Base-by-base conservation (phyloP, 2,888 invertebrate genomes). In the Lycocerus yunnanus region DNA sequence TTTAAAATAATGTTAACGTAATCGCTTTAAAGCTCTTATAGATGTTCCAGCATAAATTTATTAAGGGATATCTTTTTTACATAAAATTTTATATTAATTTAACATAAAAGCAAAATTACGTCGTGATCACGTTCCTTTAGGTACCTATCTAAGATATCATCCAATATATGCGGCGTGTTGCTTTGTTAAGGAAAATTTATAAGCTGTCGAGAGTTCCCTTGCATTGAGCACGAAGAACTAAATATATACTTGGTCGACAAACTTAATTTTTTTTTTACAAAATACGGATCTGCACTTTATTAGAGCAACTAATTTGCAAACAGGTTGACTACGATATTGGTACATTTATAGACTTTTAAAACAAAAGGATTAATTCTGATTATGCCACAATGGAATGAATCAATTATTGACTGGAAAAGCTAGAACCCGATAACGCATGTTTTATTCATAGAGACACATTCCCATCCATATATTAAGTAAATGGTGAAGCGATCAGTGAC, bases 401-500 rank as follows among this genome's bases (percentile, higher is more conserved):
- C 76, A 76, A 76, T 76, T 76, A 76, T 76, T 76, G 76, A 76
- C 69, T 76, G 59, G 58, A 76, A 70, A 43, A 69, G 70, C 70
- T 73, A 73, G 76, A 68, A 68, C 66, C 69, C 71, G 73, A 73
- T 73, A 76, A 73, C 69, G 77, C 78, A 83, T 83, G 82, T 82
- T 81, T 83, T 83, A 84, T 84, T 84, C 83, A 84, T 83, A 80
- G 80, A 82, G 82, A 81, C 83, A 81, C 82, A 83, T 82, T 82
- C 83, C 79, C 83, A 72, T 72, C 82, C 83, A 83, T 82, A 83
- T 83, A 82, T 83, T 83, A 83, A 80, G 81, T 81, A 83, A 83
- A 83, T 84, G 81, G 82, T 80, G 80, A 82, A 82, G 82, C 82
- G 82, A 82, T 82, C 81, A 79, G 78, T 76, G 77, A 74, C 81